Evolutionary conservation across 2,113 vertebrate species (phyloP), one percentile per base, ranked within the genome.

Genomic region (Turnix velox): DNA sequence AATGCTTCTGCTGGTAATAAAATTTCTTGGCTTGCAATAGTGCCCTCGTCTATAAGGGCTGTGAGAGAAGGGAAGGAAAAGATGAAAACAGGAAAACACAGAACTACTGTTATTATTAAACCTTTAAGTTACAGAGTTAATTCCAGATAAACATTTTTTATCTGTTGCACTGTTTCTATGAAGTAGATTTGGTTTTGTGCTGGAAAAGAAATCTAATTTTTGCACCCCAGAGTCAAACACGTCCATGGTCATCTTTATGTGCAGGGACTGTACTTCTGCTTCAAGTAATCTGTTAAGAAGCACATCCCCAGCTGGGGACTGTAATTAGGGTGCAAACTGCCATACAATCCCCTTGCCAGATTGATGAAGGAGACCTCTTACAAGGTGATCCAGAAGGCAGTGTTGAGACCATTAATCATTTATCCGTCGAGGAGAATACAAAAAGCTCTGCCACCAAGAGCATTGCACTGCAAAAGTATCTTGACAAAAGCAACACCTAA

Each of bases 281-380:
- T 85, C 85, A 86, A 94, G 90, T 94, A 94, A 97, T 88, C 91
- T 87, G 94, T 93, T 94, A 96, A 89, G 42, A 87, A 92, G 69
- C 90, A 96, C 88, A 88, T 90, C 94, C 94, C 94, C 88, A 94
- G 93, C 89, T 94, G 91, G 84, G 94, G 91, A 95, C 66, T 75
- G 87, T 95, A 97, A 97, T 97, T 96, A 93, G 94, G 95, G 86
- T 95, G 90, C 80, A 93, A 97, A 94, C 91, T 86, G 75, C 85
- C 91, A 76, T 79, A 90, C 81, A 94, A 95, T 94, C 93, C 89
- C 87, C 82, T 93, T 94, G 95, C 78, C 90, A 91, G 95, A 93
- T 39, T 95, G 93, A 97, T 93, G 90, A 94, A 96, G 95, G 93
- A 95, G 66, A 96, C 35, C 76, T 91, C 94, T 96, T 84, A 86